Percentiles rank a stretch among this genome's conserved stretches.
Conservation (phyloP, 1,140 invertebrate genomes). For the Neuroterus valhalla region DNA sequence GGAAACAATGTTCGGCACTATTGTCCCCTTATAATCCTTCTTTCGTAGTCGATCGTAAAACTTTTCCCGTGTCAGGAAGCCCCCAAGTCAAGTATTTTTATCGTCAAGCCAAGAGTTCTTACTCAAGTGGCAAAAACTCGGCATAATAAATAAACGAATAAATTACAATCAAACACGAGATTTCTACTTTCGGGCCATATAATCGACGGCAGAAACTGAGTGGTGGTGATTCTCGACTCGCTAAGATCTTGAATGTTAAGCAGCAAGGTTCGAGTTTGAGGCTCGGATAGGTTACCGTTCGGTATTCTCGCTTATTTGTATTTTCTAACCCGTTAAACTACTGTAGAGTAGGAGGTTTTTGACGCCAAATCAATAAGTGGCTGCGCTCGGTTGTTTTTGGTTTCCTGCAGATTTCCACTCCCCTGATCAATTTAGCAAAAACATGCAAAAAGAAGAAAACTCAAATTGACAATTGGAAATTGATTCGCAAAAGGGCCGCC, state of each 20-base stretch:
- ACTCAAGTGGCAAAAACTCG: constrained; percentile 54
- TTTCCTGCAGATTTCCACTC: too few species aligned
- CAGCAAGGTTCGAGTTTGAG: constrained; percentile 34
- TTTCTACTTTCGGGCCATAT: constrained; percentile 45
- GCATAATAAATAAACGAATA: constrained; percentile 51
- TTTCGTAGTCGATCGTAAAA: constrained; percentile 49
- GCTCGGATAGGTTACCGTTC: neutral
- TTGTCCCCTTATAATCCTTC: constrained; percentile 55
- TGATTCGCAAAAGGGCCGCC: constrained; percentile 53
- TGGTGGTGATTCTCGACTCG: too few species aligned
- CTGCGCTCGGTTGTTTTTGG: too few species aligned
- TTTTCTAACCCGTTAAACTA: too few species aligned
- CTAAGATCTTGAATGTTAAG: too few species aligned
- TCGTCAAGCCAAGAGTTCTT: constrained; percentile 52
- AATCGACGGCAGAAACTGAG: too few species aligned
- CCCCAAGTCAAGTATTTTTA: constrained; percentile 56
- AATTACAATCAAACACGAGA: constrained; percentile 47
- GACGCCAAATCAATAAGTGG: too few species aligned
- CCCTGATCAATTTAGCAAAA: too few species aligned
- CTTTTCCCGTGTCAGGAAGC: constrained; percentile 47
- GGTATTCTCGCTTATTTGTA: too few species aligned
- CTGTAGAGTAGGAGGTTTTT: too few species aligned
- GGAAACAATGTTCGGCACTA: constrained; percentile 55
- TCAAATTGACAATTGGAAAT: constrained; percentile 43
- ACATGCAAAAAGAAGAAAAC: too few species aligned